Evolutionary conservation across 2,888 invertebrate species (phyloP).

Genomic region (Drosophila niveifrons): DNA sequence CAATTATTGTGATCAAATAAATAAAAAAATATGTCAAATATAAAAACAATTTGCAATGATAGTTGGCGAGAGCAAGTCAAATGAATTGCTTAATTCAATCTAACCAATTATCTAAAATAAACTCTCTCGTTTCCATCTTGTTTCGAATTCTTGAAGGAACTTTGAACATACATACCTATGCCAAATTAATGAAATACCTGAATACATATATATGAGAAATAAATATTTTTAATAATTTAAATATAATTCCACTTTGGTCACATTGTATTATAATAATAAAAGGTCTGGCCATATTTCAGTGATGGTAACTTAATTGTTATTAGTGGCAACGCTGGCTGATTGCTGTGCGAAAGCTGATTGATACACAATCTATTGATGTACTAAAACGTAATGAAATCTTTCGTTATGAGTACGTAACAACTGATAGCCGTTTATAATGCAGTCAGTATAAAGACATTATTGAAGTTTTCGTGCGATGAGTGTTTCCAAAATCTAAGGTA

Average conservation of each 20-base stretch:
- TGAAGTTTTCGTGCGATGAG: neutral
- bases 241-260: conserved; percentile 7
- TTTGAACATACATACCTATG: too few species aligned
- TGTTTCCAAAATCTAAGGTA: neutral
- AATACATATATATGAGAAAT: too few species aligned
- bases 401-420: conserved; percentile 20
- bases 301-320: neutral
- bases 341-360: conserved; percentile 10
- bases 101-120: too few species aligned
- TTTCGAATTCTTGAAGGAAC: too few species aligned
- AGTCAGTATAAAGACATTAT: neutral
- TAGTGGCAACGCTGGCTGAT: conserved; percentile 1
- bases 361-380: conserved; percentile 21
- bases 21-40: too few species aligned
- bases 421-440: neutral
- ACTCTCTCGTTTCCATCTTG: too few species aligned
- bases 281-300: conserved; percentile 17
- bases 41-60: too few species aligned
- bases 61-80: too few species aligned
- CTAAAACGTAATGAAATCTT: conserved; percentile 35
- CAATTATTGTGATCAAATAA: too few species aligned
- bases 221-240: neutral
- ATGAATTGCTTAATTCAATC: too few species aligned
- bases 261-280: neutral
- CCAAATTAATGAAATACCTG: too few species aligned